phyloP scores from a whole-genome alignment of 1,140 invertebrate genomes.

The Magallana ariakensis region DNA sequence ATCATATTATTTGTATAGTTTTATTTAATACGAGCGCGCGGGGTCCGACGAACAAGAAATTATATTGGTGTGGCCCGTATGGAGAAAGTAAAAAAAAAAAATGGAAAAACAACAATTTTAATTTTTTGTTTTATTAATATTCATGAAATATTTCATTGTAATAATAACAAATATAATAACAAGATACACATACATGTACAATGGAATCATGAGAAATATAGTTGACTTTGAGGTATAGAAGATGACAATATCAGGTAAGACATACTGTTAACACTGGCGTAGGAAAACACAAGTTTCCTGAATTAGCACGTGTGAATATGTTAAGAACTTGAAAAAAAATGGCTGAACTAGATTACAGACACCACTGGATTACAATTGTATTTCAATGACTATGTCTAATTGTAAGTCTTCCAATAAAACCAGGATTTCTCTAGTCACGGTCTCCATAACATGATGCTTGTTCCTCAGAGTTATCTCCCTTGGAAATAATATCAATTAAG shows the following conservation, averaged over 20 bases:
- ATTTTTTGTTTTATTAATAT: conserved; percentile 24
- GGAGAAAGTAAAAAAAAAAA: too few relatives aligned
- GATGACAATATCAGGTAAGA: conserved; percentile 24
- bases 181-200: conserved; percentile 23
- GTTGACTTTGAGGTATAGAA: not conserved
- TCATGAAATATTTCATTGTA: conserved; percentile 23
- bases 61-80: too few relatives aligned
- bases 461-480: not conserved
- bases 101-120: too few relatives aligned
- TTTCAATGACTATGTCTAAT: not conserved
- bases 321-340: too few relatives aligned
- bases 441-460: not conserved
- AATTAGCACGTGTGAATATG: not conserved
- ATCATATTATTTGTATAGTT: too few relatives aligned
- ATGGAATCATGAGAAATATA: conserved; percentile 26
- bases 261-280: not conserved
- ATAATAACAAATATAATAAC: conserved; percentile 35
- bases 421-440: not conserved
- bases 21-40: too few relatives aligned
- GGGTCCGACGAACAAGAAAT: too few relatives aligned
- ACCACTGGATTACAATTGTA: not conserved
- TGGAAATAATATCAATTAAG: conserved; percentile 22
- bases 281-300: not conserved
- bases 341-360: too few relatives aligned
- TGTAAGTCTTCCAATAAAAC: not conserved